Evolutionary conservation across 2,113 vertebrate genomes (phyloP), one percentile per base, ranked within the genome.

Genomic region (Hydrolagus affinis): DNA sequence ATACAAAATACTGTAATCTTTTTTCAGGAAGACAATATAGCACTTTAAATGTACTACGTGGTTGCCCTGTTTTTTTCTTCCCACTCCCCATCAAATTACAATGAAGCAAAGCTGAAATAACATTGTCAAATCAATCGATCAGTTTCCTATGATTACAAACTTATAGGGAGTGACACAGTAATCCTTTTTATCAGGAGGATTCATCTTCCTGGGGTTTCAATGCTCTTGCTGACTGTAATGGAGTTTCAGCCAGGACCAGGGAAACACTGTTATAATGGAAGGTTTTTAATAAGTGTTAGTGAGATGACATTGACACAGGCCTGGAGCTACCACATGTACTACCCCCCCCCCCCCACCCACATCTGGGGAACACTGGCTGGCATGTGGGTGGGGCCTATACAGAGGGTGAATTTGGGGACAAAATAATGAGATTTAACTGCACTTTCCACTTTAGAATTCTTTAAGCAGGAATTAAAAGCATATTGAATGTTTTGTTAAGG

Each of bases 361-460:
- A 57, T 75, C 73, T 56, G 73, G 32, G 19, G 19, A 21, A 75
- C 21, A 8, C 56, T 75, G 7, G 0, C 10, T n/a, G 3, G 17
- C 17, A 10, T 75, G 8, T 8, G 17, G 73, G 73, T 21, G 14
- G 32, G 73, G 21, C 8, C 19, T 8, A 75, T 21, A 44, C 44
- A 11, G 32, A 75, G 32, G 73, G 19, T 9, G 14, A 75, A 75
- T 2, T 57, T 21, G 15, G 23, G 59, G 62, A 60, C 19, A 75
- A 57, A 75, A 30, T 56, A 75, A 75, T 66, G 62, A 66, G 64
- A 9, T 32, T 64, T 32, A 32, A 21, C 23, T 68, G 78, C 4
- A 21, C 15, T 62, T 80, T 62, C 14, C 23, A 28, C 8, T 83
- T 83, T 83, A 83, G 64, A 83, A 66, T 66, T 83, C 62, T 83